A percentile compares a stretch with the other conserved stretches of the same genome.
Evolutionary conservation across 2,797 vertebrate species (phyloP).

Genomic region (Falco naumanni): DNA sequence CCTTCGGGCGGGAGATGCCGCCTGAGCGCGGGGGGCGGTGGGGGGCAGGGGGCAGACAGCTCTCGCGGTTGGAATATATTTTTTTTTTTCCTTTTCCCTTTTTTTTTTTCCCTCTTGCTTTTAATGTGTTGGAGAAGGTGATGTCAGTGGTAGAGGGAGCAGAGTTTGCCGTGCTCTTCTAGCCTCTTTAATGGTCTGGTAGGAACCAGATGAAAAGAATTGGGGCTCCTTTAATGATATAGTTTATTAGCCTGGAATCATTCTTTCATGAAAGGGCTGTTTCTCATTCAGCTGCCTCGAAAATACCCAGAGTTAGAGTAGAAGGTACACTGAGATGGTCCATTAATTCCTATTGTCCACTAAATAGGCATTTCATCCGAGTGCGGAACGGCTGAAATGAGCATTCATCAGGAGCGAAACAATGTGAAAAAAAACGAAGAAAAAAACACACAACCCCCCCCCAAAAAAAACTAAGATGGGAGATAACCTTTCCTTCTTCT

Average conservation of each 20-base stretch:
- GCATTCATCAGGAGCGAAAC: neutral
- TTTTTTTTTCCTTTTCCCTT: accelerated
- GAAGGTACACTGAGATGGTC: neutral
- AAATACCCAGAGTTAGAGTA: neutral
- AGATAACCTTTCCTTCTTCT: neutral
- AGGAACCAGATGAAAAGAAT: neutral
- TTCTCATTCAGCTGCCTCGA: neutral
- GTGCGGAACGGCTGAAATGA: neutral
- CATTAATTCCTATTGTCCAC: conserved; percentile 1
- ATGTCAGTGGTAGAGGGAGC: neutral
- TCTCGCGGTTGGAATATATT: no score
- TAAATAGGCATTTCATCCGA: neutral
- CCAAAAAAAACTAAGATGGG: neutral
- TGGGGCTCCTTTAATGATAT: neutral
- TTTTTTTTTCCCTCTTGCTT: neutral
- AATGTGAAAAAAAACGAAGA: neutral
- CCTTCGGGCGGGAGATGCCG: no score
- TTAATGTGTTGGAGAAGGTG: neutral
- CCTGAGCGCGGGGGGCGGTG: no score
- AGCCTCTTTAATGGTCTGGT: neutral
- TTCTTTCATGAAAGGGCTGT: neutral
- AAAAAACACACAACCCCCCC: neutral
- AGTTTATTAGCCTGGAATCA: neutral
- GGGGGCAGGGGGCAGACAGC: no score
- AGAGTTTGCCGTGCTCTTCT: neutral